Percentiles rank a stretch among this genome's conserved stretches.
These are phyloP conservation scores for Pangasius larnaudii DNA, from an alignment of 2,797 vertebrate species.

Conservation along the genomic window DNA sequence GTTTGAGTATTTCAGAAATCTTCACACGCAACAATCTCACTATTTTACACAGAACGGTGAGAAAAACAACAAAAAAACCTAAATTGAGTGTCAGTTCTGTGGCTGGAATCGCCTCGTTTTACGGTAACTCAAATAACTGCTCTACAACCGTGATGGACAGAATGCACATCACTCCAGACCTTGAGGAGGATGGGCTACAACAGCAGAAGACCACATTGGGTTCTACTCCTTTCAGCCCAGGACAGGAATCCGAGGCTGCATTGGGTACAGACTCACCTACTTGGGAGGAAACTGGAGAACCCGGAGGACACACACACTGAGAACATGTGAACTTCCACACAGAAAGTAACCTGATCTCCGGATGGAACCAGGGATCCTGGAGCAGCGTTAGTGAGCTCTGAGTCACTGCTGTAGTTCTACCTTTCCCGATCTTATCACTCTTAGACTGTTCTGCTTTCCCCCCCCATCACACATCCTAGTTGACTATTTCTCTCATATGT, in stretches of 20 bases:
- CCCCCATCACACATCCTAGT: not conserved
- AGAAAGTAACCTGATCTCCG: not conserved
- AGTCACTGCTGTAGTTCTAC: not conserved
- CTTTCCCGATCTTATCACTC: not conserved
- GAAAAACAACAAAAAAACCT: not conserved
- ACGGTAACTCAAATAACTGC: not conserved
- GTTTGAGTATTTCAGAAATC: not conserved
- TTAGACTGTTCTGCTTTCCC: not conserved
- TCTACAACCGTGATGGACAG: not conserved
- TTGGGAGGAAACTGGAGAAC: not conserved
- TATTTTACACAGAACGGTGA: too few relatives aligned
- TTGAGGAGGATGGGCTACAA: not conserved
- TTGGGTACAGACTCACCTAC: not conserved
- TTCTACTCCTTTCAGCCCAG: not conserved
- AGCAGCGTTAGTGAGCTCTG: not conserved
- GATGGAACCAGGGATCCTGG: not conserved
- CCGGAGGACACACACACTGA: not conserved
- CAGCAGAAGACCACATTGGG: not conserved
- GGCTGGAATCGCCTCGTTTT: not conserved
- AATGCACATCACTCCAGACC: not conserved
- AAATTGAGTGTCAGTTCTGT: not conserved
- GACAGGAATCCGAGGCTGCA: not conserved
- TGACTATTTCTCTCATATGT: slow-evolving; percentile 36
- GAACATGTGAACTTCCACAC: not conserved
- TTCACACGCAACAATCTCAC: not conserved